phyloP scores from a whole-genome alignment of 2,797 vertebrate genomes.

The Gouania willdenowi region DNA sequence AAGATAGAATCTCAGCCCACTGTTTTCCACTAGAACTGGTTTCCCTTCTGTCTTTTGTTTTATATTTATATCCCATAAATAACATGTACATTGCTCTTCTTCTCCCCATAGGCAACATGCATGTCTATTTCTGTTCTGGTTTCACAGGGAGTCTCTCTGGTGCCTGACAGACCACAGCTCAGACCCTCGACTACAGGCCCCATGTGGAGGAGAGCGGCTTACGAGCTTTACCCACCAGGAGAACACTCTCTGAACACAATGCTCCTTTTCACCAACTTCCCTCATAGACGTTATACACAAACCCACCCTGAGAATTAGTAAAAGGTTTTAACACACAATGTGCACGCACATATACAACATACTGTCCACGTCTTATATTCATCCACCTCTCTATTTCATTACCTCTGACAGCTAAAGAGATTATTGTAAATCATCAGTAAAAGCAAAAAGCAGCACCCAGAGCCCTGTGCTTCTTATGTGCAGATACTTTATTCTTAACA shows the following conservation, averaged over 20 bases:
- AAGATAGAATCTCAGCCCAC: too few species aligned
- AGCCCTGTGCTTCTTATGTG: slow-evolving; percentile 47
- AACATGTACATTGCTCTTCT: too few species aligned
- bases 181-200: slow-evolving; percentile 57
- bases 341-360: neutral
- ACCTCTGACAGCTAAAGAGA: slow-evolving; percentile 45
- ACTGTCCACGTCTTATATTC: slow-evolving; percentile 3
- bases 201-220: slow-evolving; percentile 66
- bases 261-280: slow-evolving; percentile 65
- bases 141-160: slow-evolving; percentile 38
- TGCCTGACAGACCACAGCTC: slow-evolving; percentile 63
- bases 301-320: slow-evolving; percentile 39
- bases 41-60: neutral
- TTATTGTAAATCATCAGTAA: slow-evolving; percentile 45
- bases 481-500: slow-evolving; percentile 53
- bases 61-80: slow-evolving; percentile 3
- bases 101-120: slow-evolving; percentile 34
- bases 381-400: slow-evolving; percentile 44
- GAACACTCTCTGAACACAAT: slow-evolving; percentile 70
- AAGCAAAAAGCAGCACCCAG: slow-evolving; percentile 36
- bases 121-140: slow-evolving; percentile 22
- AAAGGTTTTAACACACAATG: slow-evolving; percentile 27
- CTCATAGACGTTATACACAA: slow-evolving; percentile 47
- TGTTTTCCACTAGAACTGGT: too few species aligned
- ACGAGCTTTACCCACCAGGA: slow-evolving; percentile 63